A percentile compares a stretch with the other conserved stretches of the same genome.
These are phyloP conservation scores for Megathymus violae DNA, from an alignment of 1,140 invertebrate genomes.

Conservation along the genomic window DNA sequence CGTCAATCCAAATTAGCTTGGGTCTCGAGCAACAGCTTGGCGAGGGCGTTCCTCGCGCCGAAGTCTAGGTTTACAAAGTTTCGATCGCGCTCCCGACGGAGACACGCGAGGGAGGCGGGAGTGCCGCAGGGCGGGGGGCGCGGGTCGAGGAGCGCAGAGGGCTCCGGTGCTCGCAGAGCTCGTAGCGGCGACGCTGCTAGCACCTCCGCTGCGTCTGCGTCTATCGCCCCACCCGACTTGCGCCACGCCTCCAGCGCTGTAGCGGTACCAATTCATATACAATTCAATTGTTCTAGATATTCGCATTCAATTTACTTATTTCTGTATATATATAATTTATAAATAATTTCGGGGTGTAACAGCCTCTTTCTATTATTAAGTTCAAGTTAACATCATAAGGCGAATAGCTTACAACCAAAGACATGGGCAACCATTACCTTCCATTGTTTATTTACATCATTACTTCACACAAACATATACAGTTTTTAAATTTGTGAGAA, in stretches of 20 bases:
- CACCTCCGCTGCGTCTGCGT: conserved; percentile 82
- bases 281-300: no score
- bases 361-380: no score
- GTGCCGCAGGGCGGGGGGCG: conserved; percentile 28
- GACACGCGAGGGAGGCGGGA: conserved; percentile 45
- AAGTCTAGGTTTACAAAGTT: conserved; percentile 88
- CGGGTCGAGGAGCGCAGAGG: conserved; percentile 31
- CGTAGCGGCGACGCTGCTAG: conserved; percentile 89
- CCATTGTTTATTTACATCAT: no score
- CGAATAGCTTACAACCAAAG: no score
- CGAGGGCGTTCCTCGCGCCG: conserved; percentile 85
- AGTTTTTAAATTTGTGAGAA: no score
- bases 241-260: conserved; percentile 33
- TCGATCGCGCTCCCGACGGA: conserved; percentile 73
- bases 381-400: no score
- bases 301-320: no score
- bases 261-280: no score
- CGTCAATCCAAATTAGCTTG: conserved; percentile 59
- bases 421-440: no score
- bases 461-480: no score
- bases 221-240: conserved; percentile 40
- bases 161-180: conserved; percentile 70
- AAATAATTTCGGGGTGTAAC: no score
- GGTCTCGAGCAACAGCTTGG: conserved; percentile 49
- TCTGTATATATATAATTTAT: no score